phyloP scores from a whole-genome alignment of 2,888 invertebrate species.

The Phrixothrix hirtus region DNA sequence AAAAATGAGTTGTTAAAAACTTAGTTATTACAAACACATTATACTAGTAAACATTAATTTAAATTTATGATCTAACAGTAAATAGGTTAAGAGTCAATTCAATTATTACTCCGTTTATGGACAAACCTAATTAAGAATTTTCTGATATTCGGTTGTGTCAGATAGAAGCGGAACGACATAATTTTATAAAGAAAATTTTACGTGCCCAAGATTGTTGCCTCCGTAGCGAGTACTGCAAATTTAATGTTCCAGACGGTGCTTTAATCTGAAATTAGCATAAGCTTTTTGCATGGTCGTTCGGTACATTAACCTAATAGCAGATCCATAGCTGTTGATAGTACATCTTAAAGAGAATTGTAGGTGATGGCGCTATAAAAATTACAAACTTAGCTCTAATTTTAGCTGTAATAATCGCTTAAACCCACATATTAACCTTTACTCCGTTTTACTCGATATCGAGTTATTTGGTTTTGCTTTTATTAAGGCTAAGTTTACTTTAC shows the following conservation, averaged over 20 bases:
- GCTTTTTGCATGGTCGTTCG: constrained; percentile 25
- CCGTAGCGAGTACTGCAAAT: too few relatives aligned
- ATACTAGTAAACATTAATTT: background rate
- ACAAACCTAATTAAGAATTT: background rate
- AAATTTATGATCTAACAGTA: background rate
- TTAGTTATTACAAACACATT: background rate
- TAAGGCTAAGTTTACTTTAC: too few relatives aligned
- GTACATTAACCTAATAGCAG: constrained; percentile 30
- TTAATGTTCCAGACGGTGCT: constrained; percentile 25
- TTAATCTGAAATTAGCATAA: constrained; percentile 32
- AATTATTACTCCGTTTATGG: background rate
- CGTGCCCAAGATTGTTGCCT: too few relatives aligned
- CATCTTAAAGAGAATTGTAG: constrained; percentile 11
- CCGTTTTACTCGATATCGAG: constrained; percentile 9
- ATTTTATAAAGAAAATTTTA: too few relatives aligned
- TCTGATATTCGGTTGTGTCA: background rate
- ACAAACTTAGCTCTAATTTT: constrained; percentile 4
- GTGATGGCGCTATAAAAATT: constrained; percentile 1
- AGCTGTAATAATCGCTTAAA: constrained; percentile 4
- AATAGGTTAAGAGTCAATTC: background rate
- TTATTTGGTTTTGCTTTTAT: constrained; percentile 14
- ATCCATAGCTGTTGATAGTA: constrained; percentile 17
- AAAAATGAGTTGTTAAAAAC: background rate
- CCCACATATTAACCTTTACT: constrained; percentile 4
- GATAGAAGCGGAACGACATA: background rate